Evolutionary conservation across 2,113 vertebrate genomes (phyloP).

Genomic region (Suricata suricatta): DNA sequence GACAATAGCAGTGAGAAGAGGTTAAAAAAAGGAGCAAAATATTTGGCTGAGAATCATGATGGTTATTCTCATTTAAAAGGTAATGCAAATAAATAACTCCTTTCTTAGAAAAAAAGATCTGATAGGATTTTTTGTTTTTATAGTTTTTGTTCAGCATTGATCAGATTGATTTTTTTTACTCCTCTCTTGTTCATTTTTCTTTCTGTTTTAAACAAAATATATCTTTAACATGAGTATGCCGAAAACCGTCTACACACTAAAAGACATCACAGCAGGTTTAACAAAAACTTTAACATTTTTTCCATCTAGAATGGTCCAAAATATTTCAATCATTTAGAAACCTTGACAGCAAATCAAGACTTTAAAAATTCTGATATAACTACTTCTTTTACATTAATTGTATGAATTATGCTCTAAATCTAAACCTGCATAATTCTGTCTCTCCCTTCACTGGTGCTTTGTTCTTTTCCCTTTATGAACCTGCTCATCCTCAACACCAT

Average conservation of each 20-base stretch:
- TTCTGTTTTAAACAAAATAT: neutral
- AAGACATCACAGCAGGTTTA: slow-evolving; percentile 14
- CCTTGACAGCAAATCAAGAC: neutral
- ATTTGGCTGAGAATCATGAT: slow-evolving; percentile 56
- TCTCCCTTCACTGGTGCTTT: neutral
- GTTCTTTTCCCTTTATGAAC: neutral
- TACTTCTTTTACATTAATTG: neutral
- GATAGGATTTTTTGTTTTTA: neutral
- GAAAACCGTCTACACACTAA: neutral
- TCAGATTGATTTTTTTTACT: neutral
- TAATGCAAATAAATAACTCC: slow-evolving; percentile 34
- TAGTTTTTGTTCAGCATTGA: slow-evolving; percentile 10
- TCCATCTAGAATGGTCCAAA: neutral
- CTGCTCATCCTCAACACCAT: neutral
- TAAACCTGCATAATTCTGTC: neutral
- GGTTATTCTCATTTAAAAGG: slow-evolving; percentile 51
- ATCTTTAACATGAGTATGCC: neutral
- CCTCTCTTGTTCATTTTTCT: neutral
- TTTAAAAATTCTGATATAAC: neutral
- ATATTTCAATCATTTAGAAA: neutral
- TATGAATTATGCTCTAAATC: neutral
- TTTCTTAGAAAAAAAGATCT: neutral
- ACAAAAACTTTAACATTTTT: slow-evolving; percentile 7
- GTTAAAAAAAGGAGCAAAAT: slow-evolving; percentile 27
- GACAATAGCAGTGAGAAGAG: slow-evolving; percentile 67